Evolutionary conservation across 2,888 invertebrate species (phyloP).

Genomic region (Pelosia muscerda): DNA sequence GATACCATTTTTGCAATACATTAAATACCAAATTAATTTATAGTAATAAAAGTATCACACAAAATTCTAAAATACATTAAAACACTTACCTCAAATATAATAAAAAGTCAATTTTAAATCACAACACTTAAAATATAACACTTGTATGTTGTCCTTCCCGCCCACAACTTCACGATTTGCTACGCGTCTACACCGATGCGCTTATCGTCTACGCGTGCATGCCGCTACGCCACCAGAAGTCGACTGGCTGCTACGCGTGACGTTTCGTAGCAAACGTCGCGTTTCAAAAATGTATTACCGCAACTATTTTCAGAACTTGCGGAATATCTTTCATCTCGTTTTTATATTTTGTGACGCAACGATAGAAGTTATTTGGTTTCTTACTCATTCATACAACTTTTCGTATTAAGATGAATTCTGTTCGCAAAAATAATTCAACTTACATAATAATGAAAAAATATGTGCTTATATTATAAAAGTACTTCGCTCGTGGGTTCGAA

Average conservation of each 20-base stretch:
- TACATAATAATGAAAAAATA: slow-evolving; percentile 13
- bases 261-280: slow-evolving; percentile 27
- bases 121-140: slow-evolving; percentile 45
- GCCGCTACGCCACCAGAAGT: slow-evolving; percentile 54
- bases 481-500: slow-evolving; percentile 9
- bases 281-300: slow-evolving; percentile 27
- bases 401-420: slow-evolving; percentile 25
- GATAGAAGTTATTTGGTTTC: slow-evolving; percentile 33
- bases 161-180: slow-evolving; percentile 36
- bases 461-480: slow-evolving; percentile 24
- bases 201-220: slow-evolving; percentile 48
- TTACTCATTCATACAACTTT: slow-evolving; percentile 30
- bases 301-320: slow-evolving; percentile 42
- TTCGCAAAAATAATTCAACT: slow-evolving; percentile 37
- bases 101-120: slow-evolving; percentile 33
- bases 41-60: background rate
- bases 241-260: slow-evolving; percentile 55
- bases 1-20: background rate
- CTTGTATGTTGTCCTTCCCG: slow-evolving; percentile 37
- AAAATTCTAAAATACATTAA: background rate
- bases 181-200: slow-evolving; percentile 42
- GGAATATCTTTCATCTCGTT: slow-evolving; percentile 33
- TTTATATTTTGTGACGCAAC: slow-evolving; percentile 31
- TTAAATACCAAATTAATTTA: background rate
- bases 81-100: slow-evolving; percentile 22